phyloP scores from a whole-genome alignment of 2,797 vertebrate genomes.

The Malurus leucopterus region DNA sequence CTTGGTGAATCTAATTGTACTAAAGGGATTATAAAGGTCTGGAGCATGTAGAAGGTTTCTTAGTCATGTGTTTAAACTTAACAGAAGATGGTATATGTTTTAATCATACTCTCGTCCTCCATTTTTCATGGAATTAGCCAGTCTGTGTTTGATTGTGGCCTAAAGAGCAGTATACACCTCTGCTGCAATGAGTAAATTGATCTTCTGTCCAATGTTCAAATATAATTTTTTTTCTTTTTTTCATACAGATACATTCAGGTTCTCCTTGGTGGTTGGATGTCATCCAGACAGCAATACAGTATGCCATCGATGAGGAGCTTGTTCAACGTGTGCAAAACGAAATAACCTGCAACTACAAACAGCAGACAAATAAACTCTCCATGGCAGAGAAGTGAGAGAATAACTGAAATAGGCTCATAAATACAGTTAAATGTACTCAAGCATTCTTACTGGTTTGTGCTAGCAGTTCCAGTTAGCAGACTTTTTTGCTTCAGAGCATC shows the following conservation, averaged over 20 bases:
- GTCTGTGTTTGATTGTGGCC: background rate
- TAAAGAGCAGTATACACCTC: background rate
- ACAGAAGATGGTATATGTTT: background rate
- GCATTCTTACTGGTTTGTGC: background rate
- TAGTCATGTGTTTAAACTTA: background rate
- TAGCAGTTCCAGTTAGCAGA: background rate
- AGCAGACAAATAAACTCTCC: constrained; percentile 84
- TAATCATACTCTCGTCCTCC: background rate
- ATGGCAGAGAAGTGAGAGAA: constrained; percentile 93
- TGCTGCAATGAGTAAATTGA: background rate
- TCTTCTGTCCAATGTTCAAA: background rate
- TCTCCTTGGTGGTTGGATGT: constrained; percentile 96
- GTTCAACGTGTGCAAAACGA: constrained; percentile 91
- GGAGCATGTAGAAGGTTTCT: background rate
- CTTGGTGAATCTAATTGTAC: background rate
- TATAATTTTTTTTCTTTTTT: background rate
- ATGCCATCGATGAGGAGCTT: constrained; percentile 87
- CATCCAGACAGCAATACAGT: constrained; percentile 81
- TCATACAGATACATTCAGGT: constrained; percentile 80
- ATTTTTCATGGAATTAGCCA: background rate
- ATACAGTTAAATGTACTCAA: background rate
- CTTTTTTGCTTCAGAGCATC: background rate
- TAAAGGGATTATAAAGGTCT: background rate
- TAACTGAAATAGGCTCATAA: background rate
- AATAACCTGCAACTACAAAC: constrained; percentile 91